phyloP scores from a whole-genome alignment of 2,797 vertebrate genomes.

The Tragopan temminckii region DNA sequence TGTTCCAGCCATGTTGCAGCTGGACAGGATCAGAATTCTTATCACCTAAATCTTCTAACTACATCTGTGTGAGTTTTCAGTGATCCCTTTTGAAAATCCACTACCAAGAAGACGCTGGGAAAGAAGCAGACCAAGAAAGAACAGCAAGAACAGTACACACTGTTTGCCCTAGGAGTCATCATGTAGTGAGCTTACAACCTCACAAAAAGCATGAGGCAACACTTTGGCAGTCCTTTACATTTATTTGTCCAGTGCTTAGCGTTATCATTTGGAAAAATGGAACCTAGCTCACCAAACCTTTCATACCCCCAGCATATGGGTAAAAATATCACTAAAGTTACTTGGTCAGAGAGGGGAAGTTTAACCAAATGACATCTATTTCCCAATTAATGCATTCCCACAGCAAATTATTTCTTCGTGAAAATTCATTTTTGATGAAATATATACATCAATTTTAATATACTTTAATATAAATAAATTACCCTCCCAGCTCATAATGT shows the following conservation, averaged over 20 bases:
- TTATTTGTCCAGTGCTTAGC: not conserved
- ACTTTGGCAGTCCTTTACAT: not conserved
- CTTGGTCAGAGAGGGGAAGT: not conserved
- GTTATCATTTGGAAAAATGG: not conserved
- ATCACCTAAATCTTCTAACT: not conserved
- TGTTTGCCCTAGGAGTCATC: not conserved
- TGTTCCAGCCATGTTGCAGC: not conserved
- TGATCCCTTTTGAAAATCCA: not conserved
- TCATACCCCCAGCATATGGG: not conserved
- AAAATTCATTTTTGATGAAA: not conserved
- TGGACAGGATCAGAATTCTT: not conserved
- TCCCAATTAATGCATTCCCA: not conserved
- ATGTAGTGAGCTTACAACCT: not conserved
- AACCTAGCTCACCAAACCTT: not conserved
- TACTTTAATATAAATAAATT: not conserved
- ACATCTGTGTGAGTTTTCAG: not conserved
- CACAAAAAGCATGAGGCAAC: not conserved
- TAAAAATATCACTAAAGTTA: not conserved
- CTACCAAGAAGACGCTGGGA: not conserved
- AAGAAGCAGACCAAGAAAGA: not conserved
- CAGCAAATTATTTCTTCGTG: not conserved
- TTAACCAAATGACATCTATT: not conserved
- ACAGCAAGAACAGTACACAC: not conserved
- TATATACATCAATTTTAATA: not conserved
- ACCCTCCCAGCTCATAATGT: not conserved